Base-by-base conservation (phyloP, 2,888 invertebrate species). In the Calliopum simillimum region DNA sequence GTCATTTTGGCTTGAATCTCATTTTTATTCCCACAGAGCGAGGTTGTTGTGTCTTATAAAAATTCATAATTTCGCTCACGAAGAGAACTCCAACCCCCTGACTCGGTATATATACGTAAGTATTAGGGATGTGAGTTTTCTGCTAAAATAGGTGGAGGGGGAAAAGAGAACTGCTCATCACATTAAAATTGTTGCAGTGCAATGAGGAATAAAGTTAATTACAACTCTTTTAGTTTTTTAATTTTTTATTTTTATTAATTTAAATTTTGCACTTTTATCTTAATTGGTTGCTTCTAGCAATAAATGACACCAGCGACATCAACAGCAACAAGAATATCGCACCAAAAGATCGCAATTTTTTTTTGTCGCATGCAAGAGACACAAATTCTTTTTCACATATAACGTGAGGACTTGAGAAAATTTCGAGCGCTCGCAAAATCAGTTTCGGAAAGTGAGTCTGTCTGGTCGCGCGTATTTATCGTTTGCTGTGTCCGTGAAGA, bases 201-300 rank as follows among this genome's bases (percentile, higher is more conserved):
- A 6, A 33, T 33, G 33, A 6, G 33, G 5, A 33, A 33, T 33
- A 33, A 33, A 4, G 5, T 33, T 33, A 33, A 33, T 33, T 33
- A 33, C 14, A 46, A 21, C 46, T 46, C 6, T 46, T n/a, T 41
- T 8, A 51, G 19, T 63, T 44, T 16, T 61, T 61, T 43, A 44
- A 46, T 4, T 41, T 13, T 55, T 19, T 4, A 55, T n/a, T 25
- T 58, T 33, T 58, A 56, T 56, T 56, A 19, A 56, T 56, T n/a
- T 14, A 56, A 21, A 55, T 73, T 61, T 58, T 74, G 75, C 46
- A 68, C 74, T 62, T 79, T 76, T 77, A 76, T 77, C 81, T 76
- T 77, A 79, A 75, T 77, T 80, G 80, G 80, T 79, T 76, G 76
- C 74, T 51, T 19, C 33, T 49, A 16, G 13, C 43, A 12, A 53